These are phyloP conservation scores for Polypterus bichir DNA, from an alignment of 2,113 vertebrate species.

Conservation along the genomic window DNA sequence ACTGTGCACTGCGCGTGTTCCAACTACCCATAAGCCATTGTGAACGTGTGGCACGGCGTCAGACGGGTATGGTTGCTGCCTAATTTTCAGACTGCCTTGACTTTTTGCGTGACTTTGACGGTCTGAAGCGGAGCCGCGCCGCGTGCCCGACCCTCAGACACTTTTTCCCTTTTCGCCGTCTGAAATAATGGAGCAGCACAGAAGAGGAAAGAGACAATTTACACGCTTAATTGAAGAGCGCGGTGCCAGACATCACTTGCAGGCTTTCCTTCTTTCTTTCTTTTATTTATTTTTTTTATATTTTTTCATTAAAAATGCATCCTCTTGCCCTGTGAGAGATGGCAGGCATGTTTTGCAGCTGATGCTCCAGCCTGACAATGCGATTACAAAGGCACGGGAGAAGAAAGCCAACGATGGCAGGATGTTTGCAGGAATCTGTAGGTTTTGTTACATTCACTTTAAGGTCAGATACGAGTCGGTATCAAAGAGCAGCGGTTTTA, in stretches of 20 bases:
- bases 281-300: neutral
- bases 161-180: too few relatives aligned
- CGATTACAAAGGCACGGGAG: slow-evolving; percentile 48
- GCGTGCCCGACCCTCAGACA: too few relatives aligned
- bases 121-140: too few relatives aligned
- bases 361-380: slow-evolving; percentile 51
- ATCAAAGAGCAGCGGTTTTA: slow-evolving; percentile 64
- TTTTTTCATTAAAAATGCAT: too few relatives aligned
- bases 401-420: slow-evolving; percentile 26
- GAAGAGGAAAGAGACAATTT: neutral
- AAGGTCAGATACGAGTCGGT: slow-evolving; percentile 57
- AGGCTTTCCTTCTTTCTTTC: slow-evolving; percentile 7
- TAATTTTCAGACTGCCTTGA: too few relatives aligned
- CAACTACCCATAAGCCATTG: too few relatives aligned
- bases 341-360: slow-evolving; percentile 31
- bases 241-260: slow-evolving; percentile 20
- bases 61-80: too few relatives aligned
- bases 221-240: neutral
- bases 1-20: too few relatives aligned
- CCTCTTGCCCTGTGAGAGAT: slow-evolving; percentile 28
- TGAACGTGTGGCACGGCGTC: too few relatives aligned
- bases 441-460: slow-evolving; percentile 65
- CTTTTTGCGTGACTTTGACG: too few relatives aligned
- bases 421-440: slow-evolving; percentile 53
- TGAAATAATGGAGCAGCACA: too few relatives aligned